These are phyloP conservation scores for Formica exsecta DNA, from an alignment of 1,140 invertebrate genomes.

Conservation along the genomic window DNA sequence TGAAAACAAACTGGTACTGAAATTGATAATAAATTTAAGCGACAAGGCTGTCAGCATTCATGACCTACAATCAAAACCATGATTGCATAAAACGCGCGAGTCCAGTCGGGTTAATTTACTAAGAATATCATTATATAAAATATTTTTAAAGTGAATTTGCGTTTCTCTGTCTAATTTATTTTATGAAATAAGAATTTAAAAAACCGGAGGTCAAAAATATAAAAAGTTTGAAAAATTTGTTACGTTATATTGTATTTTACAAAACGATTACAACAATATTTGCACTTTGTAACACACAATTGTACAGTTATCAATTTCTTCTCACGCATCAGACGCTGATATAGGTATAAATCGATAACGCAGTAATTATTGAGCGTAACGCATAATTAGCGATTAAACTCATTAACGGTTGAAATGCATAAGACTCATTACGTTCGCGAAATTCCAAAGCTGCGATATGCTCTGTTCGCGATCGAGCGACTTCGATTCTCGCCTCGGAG, in stretches of 20 bases:
- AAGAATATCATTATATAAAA: too few relatives aligned
- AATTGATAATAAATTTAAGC: constrained; percentile 57
- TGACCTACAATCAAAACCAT: neutral
- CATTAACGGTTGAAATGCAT: constrained; percentile 36
- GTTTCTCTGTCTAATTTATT: neutral
- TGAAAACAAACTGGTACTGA: constrained; percentile 47
- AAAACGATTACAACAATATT: constrained; percentile 5
- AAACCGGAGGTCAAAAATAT: neutral
- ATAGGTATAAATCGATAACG: constrained; percentile 47
- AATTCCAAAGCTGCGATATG: constrained; percentile 23
- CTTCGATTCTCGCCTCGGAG: neutral
- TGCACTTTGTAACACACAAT: neutral
- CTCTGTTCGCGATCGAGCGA: neutral
- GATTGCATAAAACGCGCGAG: neutral
- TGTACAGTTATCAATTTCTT: constrained; percentile 45
- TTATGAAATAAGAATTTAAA: neutral
- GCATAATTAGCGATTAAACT: constrained; percentile 51
- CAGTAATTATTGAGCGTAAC: constrained; percentile 39
- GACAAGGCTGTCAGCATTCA: constrained; percentile 3
- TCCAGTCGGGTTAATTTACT: neutral
- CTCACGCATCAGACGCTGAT: neutral
- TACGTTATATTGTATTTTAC: neutral
- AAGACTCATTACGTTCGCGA: constrained; percentile 46
- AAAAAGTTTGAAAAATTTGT: neutral
- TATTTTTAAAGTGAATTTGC: neutral